phyloP scores from a whole-genome alignment of 1,140 invertebrate species.

The Daktulosphaira vitifoliae region DNA sequence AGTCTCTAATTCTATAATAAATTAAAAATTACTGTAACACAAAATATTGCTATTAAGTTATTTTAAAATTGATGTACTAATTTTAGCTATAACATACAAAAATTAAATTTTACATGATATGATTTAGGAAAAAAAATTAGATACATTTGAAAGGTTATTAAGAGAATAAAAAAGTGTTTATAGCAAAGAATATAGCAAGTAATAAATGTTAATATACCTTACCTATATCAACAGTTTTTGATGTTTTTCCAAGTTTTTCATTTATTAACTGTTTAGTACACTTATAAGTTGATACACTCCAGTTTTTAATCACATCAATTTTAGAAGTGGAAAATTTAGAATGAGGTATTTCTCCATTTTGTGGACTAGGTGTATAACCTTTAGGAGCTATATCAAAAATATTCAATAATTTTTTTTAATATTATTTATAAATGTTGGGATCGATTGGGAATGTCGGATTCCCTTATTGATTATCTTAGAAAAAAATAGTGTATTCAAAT shows the following conservation, averaged over 20 bases:
- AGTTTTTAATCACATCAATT: slow-evolving; percentile 85
- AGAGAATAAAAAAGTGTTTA: not conserved
- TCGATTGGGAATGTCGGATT: too few relatives aligned
- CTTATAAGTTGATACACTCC: slow-evolving; percentile 95
- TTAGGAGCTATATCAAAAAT: slow-evolving; percentile 43
- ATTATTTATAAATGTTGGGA: too few relatives aligned
- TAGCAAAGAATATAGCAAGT: not conserved
- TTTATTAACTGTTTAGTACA: slow-evolving; percentile 91
- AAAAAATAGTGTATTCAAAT: too few relatives aligned
- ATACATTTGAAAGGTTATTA: too few relatives aligned
- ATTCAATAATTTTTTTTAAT: not conserved
- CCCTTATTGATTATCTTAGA: too few relatives aligned
- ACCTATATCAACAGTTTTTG: slow-evolving; percentile 82
- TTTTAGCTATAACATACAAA: not conserved
- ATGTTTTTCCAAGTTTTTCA: slow-evolving; percentile 88
- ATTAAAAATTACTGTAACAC: too few relatives aligned
- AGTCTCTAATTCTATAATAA: slow-evolving; percentile 69
- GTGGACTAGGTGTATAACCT: slow-evolving; percentile 46
- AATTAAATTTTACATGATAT: slow-evolving; percentile 1
- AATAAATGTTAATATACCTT: slow-evolving; percentile 35
- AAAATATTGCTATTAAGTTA: too few relatives aligned
- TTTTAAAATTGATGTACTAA: too few relatives aligned
- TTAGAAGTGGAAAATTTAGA: slow-evolving; percentile 57
- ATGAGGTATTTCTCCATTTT: slow-evolving; percentile 54
- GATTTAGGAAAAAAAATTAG: too few relatives aligned